Evolutionary conservation across 2,888 invertebrate genomes (phyloP), one percentile per base, ranked within the genome.

Genomic region (Masnerella sp.): DNA sequence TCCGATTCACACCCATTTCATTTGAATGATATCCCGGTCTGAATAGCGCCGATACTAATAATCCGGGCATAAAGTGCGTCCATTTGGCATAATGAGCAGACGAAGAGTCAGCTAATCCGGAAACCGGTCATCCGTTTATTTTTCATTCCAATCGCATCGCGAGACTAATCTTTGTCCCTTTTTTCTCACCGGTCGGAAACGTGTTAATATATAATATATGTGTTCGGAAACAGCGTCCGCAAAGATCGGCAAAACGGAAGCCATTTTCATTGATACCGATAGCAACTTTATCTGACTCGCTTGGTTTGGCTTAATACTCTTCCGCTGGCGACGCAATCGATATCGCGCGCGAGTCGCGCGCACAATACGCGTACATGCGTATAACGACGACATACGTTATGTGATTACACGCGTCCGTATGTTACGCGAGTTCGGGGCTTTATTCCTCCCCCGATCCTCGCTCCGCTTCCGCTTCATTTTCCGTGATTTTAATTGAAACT

Each of bases 281-380:
- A 70, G 61, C 75, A 65, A 74, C 68, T 77, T 67, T 56, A 67
- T 72, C 69, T 49, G 67, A 72, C 56, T 69, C 69, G 52, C 59
- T 77, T 73, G 45, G 59, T 49, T 62, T 56, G 65, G 49, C 73
- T 70, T 67, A 67, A 73, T 73, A 70, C 69, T 52, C 67, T 71
- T 61, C 56, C 59, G 47, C 32, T 58, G 34, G 54, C 58, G 74
- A 64, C 47, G 74, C 69, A 74, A 74, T 74, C 74, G 69, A 74
- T 74, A 74, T 74, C 36, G 54, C 18, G 47, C 68, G 45, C 59
- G 59, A 58, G 58, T 49, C 25, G 64, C 64, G 74, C 74, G 74
- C 69, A 58, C 68, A 68, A 70, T 61, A 69, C 45, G 58, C 51
- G 61, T 61, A 58, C 70, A 74, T 61, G 67, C 56, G 67, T 70